phyloP scores from a whole-genome alignment of 1,140 invertebrate genomes.

The Brachionus sp. region DNA sequence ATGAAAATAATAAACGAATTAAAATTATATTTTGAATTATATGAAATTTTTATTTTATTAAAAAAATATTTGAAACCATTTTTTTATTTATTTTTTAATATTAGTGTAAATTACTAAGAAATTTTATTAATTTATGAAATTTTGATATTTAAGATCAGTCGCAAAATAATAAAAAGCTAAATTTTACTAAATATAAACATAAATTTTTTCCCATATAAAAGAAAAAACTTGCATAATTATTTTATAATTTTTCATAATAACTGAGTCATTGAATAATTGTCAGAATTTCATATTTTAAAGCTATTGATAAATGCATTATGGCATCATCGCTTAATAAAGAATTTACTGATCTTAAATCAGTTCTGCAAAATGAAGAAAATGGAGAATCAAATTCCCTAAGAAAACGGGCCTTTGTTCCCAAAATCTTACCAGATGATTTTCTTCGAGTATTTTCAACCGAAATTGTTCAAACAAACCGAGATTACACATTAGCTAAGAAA shows the following conservation, averaged over 20 bases:
- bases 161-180: neutral
- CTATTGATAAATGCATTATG: neutral
- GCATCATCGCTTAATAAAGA: neutral
- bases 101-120: no score
- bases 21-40: no score
- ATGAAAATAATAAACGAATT: no score
- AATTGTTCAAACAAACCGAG: neutral
- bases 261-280: neutral
- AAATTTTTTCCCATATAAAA: neutral
- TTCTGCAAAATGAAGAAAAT: neutral
- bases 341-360: neutral
- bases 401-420: neutral
- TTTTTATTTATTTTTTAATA: no score
- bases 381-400: neutral
- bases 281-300: neutral
- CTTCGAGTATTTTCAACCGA: conserved; percentile 5
- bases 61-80: no score
- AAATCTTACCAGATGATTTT: conserved; percentile 39
- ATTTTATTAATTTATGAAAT: no score
- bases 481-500: neutral
- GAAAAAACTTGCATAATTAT: neutral
- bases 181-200: neutral
- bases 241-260: neutral
- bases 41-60: no score
- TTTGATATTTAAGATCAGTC: no score